Evolutionary conservation across 2,113 vertebrate species (phyloP), one percentile per base, ranked within the genome.

Genomic region (Antennarius striatus): DNA sequence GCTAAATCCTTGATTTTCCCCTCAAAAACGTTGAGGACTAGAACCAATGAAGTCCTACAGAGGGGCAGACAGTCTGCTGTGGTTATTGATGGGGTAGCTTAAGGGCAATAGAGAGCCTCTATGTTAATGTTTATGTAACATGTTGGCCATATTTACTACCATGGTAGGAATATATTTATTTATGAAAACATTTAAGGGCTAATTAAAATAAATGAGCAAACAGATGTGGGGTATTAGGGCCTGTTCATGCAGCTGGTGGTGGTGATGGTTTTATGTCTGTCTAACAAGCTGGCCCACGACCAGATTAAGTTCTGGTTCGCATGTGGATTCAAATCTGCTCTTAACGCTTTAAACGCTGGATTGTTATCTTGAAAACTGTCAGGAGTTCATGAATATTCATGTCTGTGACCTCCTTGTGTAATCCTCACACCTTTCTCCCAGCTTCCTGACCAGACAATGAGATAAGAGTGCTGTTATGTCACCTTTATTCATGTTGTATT

Each of bases 11-110:
- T 75, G 43, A 14, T 80, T 79, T 77, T 76, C 39, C 42, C 73
- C 71, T 61, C 63, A 51, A 78, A 79, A 73, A 71, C 56, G 57
- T 43, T 60, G 68, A 69, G 72, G 36, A 78, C 16, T 16, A 60
- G 73, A 77, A 82, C 12, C 3, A 47, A 60, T 3, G 16, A 32
- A 57, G 66, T 56, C 30, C 11, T 46, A 73, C 65, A 72, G 68
- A 63, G 77, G 57, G 71, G 75, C 80, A 74, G 77, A 68, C 77
- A 63, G 84, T 85, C 76, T 80, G 66, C 63, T 70, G 66, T 30
- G 61, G 81, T 64, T 65, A 73, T 56, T 76, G 76, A 64, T 40
- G 77, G 72, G 62, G 73, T 59, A 45, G 36, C 57, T 59, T n/a
- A 59, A 50, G 70, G 63, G 63, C 76, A 80, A 75, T 16, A 77